Evolutionary conservation across 1,140 invertebrate species (phyloP), one percentile per base, ranked within the genome.

Genomic region (Drosophila nigrodunni): DNA sequence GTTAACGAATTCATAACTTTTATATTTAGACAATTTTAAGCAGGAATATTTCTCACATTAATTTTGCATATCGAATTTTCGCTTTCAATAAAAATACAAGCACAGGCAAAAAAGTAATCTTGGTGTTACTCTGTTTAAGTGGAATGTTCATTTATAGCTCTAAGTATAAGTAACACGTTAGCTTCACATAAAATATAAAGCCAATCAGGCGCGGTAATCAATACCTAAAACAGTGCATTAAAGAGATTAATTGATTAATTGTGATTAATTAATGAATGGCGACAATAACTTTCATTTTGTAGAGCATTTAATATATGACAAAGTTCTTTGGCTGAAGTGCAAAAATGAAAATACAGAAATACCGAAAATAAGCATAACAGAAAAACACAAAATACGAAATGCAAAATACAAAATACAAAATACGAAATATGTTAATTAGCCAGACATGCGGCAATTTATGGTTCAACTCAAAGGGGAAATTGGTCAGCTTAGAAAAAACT

Each of bases 251-350:
- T 21, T 21, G 18, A 1, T 18, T 18, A 18, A 1, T 18, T 18
- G n/a, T n/a, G n/a, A n/a, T n/a, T n/a, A n/a, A n/a, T n/a, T n/a
- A n/a, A n/a, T n/a, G n/a, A n/a, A 7, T 1, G 5, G 15, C 13
- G 3, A 25, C 37, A 25, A 49, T 11, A 80, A 82, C 75, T 82
- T 82, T 82, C 74, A 35, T 82, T 78, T 82, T 34, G 37, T 43
- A 21, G 50, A 44, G 1, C 18, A 21, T 21, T 21, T 21, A 0
- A 15, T 15, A 15, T 15, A 15, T 15, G 15, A 15, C 15, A 15
- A 71, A 67, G 66, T 71, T 82, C 76, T 78, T 30, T 67, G 37
- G 50, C n/a, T n/a, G 47, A 72, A 66, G 49, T 67, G 57, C 55
- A 57, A 64, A 75, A 64, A 25, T 59, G 41, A 50, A 30, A 43